Base-by-base conservation (phyloP, 2,797 vertebrate genomes). In the Sparus aurata region DNA sequence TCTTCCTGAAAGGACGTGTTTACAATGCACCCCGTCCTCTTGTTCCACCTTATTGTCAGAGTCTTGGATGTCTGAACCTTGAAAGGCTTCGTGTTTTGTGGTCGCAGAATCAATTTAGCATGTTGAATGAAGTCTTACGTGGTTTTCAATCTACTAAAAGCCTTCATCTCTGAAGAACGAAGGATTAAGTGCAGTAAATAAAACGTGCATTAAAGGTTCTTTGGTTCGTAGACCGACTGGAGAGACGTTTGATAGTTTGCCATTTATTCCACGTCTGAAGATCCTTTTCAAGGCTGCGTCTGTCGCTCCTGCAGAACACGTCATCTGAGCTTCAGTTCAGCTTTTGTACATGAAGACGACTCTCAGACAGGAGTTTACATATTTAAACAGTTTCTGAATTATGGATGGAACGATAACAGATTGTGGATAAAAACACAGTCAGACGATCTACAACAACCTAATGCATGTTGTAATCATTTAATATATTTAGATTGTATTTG, bases 1-100 rank as follows among this genome's bases (percentile, higher is more conserved):
- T 72, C 70, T 52, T 73, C 60, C 65, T 82, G 54, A 85, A 73
- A 89, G 70, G 45, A 47, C 66, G 71, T 81, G 66, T 91, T 84
- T 82, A 77, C 75, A 72, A 69, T 41, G 78, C 83, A 85, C 86
- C 66, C 5, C 27, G 27, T 60, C 25, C 57, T 79, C 89, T 90
- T 77, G 73, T 67, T 50, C 25, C 75, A 45, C 50, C 41, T 77
- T 77, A 13, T 17, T 52, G 57, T 75, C 25, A 17, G 61, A 57
- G 41, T 72, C 52, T 66, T 18, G 83, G 70, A 69, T 74, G 46
- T 23, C 17, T 54, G 49, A 62, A 58, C 70, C 50, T 53, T 81
- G 41, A 79, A 77, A 76, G 75, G 58, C 3, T 46, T 20, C 50
- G 0, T 41, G 23, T 17, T 61, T 75, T 66, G 65, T 13, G 72